These are phyloP conservation scores for Neoscelio sp. DNA, from an alignment of 2,888 invertebrate species.

Conservation along the genomic window DNA sequence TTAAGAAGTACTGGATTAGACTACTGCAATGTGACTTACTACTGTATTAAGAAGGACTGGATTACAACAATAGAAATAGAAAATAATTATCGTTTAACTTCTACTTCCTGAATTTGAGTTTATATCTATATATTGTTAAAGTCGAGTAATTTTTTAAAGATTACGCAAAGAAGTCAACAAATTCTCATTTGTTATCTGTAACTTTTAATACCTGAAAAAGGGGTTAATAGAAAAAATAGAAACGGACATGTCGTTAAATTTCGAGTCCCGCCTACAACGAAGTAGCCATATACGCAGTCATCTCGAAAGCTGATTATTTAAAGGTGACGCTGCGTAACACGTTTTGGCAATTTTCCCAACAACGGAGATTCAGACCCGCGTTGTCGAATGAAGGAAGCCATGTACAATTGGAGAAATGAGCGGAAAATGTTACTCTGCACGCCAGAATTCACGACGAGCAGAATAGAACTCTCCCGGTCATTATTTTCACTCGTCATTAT, in stretches of 20 bases:
- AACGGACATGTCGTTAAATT: neutral
- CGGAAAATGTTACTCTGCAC: slow-evolving; percentile 10
- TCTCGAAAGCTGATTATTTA: slow-evolving; percentile 34
- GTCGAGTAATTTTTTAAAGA: no score
- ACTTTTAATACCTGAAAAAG: no score
- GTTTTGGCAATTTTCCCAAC: slow-evolving; percentile 47
- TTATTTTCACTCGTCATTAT: neutral
- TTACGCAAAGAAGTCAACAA: no score
- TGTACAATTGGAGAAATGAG: slow-evolving; percentile 10
- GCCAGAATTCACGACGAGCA: neutral
- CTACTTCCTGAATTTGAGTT: no score
- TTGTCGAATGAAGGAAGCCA: neutral
- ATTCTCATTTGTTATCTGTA: no score
- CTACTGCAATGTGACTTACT: no score
- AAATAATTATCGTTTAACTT: no score
- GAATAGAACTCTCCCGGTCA: neutral
- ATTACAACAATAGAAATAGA: no score
- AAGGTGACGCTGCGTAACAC: slow-evolving; percentile 19
- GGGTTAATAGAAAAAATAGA: neutral
- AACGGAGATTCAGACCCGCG: neutral
- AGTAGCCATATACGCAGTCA: neutral
- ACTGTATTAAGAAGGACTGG: no score
- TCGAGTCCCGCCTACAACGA: neutral
- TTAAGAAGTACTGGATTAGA: no score
- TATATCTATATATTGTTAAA: no score